phyloP scores from a whole-genome alignment of 2,888 invertebrate species.

The Eurytoma adleriae region DNA sequence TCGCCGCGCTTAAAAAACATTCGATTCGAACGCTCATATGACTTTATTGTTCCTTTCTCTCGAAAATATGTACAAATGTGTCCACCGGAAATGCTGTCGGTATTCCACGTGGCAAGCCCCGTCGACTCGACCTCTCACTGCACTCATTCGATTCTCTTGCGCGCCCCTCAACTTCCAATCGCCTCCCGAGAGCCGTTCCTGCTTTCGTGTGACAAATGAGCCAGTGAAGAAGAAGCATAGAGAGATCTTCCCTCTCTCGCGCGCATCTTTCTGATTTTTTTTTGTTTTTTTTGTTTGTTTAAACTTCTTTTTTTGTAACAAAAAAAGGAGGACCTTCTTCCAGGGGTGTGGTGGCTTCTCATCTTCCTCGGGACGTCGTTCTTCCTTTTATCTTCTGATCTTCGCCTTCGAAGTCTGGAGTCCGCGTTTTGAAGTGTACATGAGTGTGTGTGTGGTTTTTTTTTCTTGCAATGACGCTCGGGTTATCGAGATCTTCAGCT shows the following conservation, averaged over 20 bases:
- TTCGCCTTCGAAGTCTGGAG: background rate
- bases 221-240: constrained; percentile 57
- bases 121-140: background rate
- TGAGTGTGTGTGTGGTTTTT: background rate
- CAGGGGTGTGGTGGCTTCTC: background rate
- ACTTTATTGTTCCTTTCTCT: background rate
- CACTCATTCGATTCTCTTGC: background rate
- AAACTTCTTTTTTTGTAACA: background rate
- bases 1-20: constrained; percentile 1
- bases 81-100: constrained; percentile 31
- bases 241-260: constrained; percentile 53
- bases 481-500: no score
- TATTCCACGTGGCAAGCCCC: constrained; percentile 49
- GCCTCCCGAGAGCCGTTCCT: no score
- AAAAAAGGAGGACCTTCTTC: no score
- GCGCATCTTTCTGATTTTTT: constrained; percentile 20
- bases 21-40: constrained; percentile 29
- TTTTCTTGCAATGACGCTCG: background rate
- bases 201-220: constrained; percentile 14
- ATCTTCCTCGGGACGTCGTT: constrained; percentile 8
- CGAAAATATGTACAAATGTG: constrained; percentile 46
- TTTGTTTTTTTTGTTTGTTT: constrained; percentile 21
- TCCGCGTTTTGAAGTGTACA: background rate
- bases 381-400: constrained; percentile 23
- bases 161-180: background rate